Conservation (phyloP, 2,113 vertebrate species). For the Ictalurus furcatus region DNA sequence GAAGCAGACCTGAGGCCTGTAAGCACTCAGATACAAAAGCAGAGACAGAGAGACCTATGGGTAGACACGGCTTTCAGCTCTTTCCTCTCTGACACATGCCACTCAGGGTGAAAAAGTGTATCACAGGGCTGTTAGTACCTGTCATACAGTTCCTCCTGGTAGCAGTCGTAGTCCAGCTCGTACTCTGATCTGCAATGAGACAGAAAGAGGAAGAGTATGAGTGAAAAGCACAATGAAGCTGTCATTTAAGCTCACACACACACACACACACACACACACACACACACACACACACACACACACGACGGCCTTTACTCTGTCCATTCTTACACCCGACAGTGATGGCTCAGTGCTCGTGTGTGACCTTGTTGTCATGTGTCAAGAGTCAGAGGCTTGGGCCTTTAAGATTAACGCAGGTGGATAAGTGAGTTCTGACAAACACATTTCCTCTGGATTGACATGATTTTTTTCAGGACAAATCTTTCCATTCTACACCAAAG, state of each 20-base stretch:
- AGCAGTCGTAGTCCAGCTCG: constrained; percentile 77
- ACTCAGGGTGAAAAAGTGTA: not conserved
- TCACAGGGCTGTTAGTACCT: constrained; percentile 66
- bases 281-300: constrained; percentile 14
- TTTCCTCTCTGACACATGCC: not conserved
- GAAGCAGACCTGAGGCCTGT: not conserved
- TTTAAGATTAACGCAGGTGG: not conserved
- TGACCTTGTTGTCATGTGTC: constrained; percentile 1
- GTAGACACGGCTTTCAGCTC: not conserved
- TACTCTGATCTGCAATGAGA: constrained; percentile 67
- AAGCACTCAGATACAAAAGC: not conserved
- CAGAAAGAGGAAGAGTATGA: constrained; percentile 35
- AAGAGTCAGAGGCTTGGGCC: not conserved
- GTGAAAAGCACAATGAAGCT: constrained; percentile 29
- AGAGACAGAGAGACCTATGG: not conserved
- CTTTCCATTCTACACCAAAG: not conserved
- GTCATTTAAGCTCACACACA: constrained; percentile 26
- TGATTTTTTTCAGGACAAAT: not conserved
- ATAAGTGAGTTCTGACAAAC: not conserved
- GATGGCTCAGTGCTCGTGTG: not conserved
- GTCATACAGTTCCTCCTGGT: constrained; percentile 78
- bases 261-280: constrained; percentile 3
- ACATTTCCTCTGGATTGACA: not conserved
- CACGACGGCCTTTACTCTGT: not conserved
- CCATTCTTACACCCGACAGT: constrained; percentile 37